Conservation (phyloP, 92 coral and sea anemone species). For the Desmophyllum pertusum region DNA sequence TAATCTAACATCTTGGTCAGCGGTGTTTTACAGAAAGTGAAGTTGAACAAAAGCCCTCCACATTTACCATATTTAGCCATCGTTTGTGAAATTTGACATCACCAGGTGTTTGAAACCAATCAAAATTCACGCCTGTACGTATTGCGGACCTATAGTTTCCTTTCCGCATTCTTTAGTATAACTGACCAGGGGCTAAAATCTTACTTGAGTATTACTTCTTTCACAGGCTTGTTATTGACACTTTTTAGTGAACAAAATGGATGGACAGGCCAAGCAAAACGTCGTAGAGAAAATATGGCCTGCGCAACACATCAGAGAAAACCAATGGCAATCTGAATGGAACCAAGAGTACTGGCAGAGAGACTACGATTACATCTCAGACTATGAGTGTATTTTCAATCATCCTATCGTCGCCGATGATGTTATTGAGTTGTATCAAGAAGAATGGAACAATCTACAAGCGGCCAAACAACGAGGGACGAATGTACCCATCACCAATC, state of each 20-base stretch:
- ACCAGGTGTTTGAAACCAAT: too few species aligned
- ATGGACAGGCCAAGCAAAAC: constrained; percentile 3
- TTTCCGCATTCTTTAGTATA: too few species aligned
- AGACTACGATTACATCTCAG: not conserved
- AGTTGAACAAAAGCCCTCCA: too few species aligned
- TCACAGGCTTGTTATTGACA: too few species aligned
- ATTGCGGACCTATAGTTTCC: not conserved
- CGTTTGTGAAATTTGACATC: too few species aligned
- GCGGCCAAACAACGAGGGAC: not conserved
- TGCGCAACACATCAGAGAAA: not conserved
- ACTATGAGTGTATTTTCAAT: constrained; percentile 34
- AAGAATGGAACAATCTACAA: not conserved
- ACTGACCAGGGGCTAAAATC: too few species aligned
- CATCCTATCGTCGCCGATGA: not conserved
- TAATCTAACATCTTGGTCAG: too few species aligned
- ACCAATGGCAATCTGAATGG: constrained; percentile 21
- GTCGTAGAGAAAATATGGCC: constrained; percentile 23
- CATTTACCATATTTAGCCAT: too few species aligned
- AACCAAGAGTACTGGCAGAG: not conserved
- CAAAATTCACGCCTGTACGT: not conserved
- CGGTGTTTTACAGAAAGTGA: too few species aligned
- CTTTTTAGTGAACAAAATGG: constrained; percentile 3
- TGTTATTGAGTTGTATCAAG: not conserved
- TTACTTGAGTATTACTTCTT: too few species aligned
- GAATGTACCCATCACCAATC: not conserved